These are phyloP conservation scores for Gnathonemus echidnorhynchus DNA, from an alignment of 2,113 vertebrate genomes.

Conservation along the genomic window DNA sequence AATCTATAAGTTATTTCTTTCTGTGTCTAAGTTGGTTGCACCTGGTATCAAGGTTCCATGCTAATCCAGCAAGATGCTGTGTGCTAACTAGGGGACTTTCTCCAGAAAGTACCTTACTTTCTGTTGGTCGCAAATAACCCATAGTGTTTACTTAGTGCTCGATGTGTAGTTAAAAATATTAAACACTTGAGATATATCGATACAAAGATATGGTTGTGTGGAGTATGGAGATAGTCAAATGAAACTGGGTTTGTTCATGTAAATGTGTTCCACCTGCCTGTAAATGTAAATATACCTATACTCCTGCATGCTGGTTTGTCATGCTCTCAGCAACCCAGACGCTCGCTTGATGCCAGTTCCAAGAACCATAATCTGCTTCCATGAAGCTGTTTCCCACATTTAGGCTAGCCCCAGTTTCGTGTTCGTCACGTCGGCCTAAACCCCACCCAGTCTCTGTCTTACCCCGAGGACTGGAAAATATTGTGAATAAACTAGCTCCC, in stretches of 20 bases:
- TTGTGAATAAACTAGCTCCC: neutral
- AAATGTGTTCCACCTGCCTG: neutral
- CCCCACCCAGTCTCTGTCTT: neutral
- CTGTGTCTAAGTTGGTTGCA: neutral
- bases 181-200: neutral
- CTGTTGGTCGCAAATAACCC: neutral
- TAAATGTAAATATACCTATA: neutral
- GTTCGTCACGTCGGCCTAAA: neutral
- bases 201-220: neutral
- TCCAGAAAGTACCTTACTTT: neutral
- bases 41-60: neutral
- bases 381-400: neutral
- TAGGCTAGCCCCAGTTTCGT: neutral
- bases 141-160: neutral
- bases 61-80: neutral
- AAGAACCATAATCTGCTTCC: neutral
- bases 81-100: neutral
- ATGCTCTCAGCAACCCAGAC: neutral
- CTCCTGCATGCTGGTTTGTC: neutral
- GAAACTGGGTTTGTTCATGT: neutral
- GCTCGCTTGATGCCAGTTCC: neutral
- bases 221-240: neutral
- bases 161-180: neutral
- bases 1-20: neutral
- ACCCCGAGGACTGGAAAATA: neutral